A percentile compares a stretch with the other conserved stretches of the same genome.
These are phyloP conservation scores for Horisme vitalbata DNA, from an alignment of 2,888 invertebrate species.

Conservation along the genomic window DNA sequence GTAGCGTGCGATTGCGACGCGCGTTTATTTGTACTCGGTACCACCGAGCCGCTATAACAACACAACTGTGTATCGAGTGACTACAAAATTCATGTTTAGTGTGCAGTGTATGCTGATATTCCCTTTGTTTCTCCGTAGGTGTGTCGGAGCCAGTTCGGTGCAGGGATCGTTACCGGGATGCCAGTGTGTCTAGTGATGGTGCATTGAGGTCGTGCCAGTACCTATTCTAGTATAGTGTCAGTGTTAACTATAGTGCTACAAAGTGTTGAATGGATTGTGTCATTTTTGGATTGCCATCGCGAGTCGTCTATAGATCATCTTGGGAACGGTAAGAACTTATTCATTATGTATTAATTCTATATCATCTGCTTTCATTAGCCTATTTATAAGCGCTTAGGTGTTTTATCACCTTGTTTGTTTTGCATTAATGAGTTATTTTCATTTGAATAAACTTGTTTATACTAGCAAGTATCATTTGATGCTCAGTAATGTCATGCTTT, in stretches of 20 bases:
- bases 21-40: slow-evolving; percentile 38
- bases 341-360: slow-evolving; percentile 30
- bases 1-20: slow-evolving; percentile 49
- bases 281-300: slow-evolving; percentile 77
- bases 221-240: slow-evolving; percentile 66
- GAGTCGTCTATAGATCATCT: slow-evolving; percentile 74
- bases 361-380: slow-evolving; percentile 9
- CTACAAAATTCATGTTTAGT: slow-evolving; percentile 57
- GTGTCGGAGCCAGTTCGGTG: slow-evolving; percentile 44
- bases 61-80: slow-evolving; percentile 40
- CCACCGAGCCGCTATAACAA: slow-evolving; percentile 27
- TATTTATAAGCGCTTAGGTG: slow-evolving; percentile 9
- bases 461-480: slow-evolving; percentile 15
- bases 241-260: slow-evolving; percentile 74
- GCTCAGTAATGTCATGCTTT: slow-evolving; percentile 12
- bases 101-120: slow-evolving; percentile 61
- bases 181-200: slow-evolving; percentile 78
- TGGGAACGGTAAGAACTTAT: slow-evolving; percentile 72
- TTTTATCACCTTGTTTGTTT: slow-evolving; percentile 18
- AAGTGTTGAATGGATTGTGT: slow-evolving; percentile 80
- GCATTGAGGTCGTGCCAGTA: slow-evolving; percentile 69
- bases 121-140: slow-evolving; percentile 72
- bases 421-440: slow-evolving; percentile 18
- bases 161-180: slow-evolving; percentile 62
- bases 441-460: slow-evolving; percentile 23